Evolutionary conservation across 1,140 invertebrate species (phyloP).

Genomic region (Argopecten irradians): DNA sequence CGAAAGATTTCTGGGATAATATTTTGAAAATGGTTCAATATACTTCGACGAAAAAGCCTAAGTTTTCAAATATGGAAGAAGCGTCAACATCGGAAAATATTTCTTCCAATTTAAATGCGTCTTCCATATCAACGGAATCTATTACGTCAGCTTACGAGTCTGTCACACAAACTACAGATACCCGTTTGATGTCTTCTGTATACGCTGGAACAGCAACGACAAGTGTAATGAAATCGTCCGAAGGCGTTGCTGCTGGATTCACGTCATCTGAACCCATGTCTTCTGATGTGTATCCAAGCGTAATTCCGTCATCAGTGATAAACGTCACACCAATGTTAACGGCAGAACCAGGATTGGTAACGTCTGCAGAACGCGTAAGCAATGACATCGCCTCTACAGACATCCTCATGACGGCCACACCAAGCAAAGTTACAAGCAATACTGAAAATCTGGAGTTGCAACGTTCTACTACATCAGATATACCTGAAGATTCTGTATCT

Average conservation of each 20-base stretch:
- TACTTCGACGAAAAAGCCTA: not conserved
- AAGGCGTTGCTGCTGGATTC: not conserved
- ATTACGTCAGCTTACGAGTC: not conserved
- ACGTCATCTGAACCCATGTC: not conserved
- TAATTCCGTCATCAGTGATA: not conserved
- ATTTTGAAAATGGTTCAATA: slow-evolving; percentile 9
- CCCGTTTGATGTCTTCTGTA: not conserved
- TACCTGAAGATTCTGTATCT: not conserved
- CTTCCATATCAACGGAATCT: not conserved
- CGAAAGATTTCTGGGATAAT: not conserved
- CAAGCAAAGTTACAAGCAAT: not conserved
- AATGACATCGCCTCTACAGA: not conserved
- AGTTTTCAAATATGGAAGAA: not conserved
- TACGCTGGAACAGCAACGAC: not conserved
- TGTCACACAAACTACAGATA: not conserved
- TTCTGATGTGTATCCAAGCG: not conserved
- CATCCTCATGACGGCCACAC: not conserved
- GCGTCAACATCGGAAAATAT: not conserved
- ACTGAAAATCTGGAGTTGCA: not conserved
- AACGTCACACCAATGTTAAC: not conserved
- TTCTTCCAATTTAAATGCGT: not conserved
- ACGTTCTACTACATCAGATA: not conserved
- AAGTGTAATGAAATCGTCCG: not conserved
- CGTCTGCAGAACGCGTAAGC: not conserved
- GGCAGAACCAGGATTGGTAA: not conserved